A percentile compares a stretch with the other conserved stretches of the same genome.
Evolutionary conservation across 2,888 invertebrate genomes (phyloP).

Genomic region (Trichopria drosophilae): DNA sequence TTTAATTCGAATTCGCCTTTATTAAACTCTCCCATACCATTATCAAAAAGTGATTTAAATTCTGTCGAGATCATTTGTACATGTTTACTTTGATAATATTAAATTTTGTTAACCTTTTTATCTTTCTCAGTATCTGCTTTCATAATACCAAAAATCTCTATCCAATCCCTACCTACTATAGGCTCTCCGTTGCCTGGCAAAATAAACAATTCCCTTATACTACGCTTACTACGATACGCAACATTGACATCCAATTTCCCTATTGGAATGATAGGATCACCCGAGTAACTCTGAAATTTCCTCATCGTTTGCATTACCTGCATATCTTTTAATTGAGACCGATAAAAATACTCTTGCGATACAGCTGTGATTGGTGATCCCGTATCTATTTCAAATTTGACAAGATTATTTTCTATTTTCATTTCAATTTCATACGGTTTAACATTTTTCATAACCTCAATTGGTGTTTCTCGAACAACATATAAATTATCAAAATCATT

Average conservation of each 20-base stretch:
- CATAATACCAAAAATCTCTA: constrained; percentile 7
- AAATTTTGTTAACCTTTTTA: not conserved
- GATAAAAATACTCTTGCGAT: constrained; percentile 20
- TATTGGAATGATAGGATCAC: constrained; percentile 16
- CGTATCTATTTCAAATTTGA: constrained; percentile 27
- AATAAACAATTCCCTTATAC: constrained; percentile 22
- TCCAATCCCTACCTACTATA: constrained; percentile 28
- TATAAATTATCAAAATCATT: constrained; percentile 19
- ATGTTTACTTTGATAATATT: not conserved
- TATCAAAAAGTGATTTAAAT: constrained; percentile 17
- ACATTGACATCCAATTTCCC: constrained; percentile 20
- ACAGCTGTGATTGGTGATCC: constrained; percentile 29
- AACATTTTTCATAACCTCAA: constrained; percentile 10
- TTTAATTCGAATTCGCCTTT: constrained; percentile 19
- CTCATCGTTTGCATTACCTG: constrained; percentile 1
- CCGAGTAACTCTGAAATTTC: constrained; percentile 23
- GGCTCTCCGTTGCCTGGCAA: constrained; percentile 25
- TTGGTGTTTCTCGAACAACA: not conserved
- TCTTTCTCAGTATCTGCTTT: not conserved
- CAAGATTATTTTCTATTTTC: constrained; percentile 1
- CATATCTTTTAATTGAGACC: constrained; percentile 4
- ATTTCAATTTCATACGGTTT: constrained; percentile 16
- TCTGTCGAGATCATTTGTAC: not conserved
- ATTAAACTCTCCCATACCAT: constrained; percentile 21
- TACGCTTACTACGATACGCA: not conserved